phyloP scores from a whole-genome alignment of 2,888 invertebrate species.

The Ferrisia virgata region DNA sequence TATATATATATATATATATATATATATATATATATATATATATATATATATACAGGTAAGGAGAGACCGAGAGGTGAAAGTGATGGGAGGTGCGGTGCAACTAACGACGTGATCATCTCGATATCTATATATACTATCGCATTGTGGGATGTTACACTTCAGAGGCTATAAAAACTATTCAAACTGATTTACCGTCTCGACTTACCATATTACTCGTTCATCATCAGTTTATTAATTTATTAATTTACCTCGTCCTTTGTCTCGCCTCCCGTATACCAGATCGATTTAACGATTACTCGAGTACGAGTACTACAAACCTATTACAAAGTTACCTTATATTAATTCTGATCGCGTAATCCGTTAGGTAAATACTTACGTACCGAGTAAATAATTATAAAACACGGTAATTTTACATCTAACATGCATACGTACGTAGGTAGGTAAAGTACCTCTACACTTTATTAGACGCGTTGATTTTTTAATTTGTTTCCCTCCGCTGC shows the following conservation, averaged over 20 bases:
- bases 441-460: background rate
- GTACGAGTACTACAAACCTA: background rate
- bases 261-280: background rate
- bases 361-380: background rate
- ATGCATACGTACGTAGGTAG: too few species aligned
- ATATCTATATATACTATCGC: background rate
- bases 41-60: too few species aligned
- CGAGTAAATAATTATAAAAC: background rate
- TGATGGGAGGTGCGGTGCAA: too few species aligned
- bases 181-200: background rate
- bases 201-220: background rate
- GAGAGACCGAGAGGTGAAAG: background rate
- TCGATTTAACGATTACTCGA: background rate
- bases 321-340: constrained; percentile 3
- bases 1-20: too few species aligned
- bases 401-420: too few species aligned
- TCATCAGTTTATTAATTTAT: background rate
- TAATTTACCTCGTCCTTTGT: background rate
- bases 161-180: background rate
- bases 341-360: constrained; percentile 3
- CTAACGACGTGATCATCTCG: background rate
- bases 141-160: background rate
- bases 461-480: constrained; percentile 10
- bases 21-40: too few species aligned
- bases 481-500: background rate